A percentile compares a stretch with the other conserved stretches of the same genome.
phyloP scores from a whole-genome alignment of 2,797 vertebrate species.

The Rhynchonycteris naso region DNA sequence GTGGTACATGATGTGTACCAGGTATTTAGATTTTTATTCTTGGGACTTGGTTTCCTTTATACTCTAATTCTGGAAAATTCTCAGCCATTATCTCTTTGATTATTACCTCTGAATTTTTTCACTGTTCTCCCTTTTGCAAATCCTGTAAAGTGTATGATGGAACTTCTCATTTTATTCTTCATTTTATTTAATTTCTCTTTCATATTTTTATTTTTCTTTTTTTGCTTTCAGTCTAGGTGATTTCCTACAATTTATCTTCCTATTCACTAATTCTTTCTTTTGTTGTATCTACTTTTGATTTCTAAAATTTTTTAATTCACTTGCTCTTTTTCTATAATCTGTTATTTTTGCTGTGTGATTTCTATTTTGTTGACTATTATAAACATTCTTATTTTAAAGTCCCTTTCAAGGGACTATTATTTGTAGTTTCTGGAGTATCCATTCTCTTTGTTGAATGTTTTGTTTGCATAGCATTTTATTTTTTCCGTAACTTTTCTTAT shows the following conservation, averaged over 20 bases:
- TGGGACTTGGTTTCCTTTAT: background rate
- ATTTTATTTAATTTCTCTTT: background rate
- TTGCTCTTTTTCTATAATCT: background rate
- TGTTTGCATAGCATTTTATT: background rate
- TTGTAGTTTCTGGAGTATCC: background rate
- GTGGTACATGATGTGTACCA: background rate
- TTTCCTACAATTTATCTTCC: background rate
- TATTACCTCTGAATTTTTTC: background rate
- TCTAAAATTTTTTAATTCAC: background rate
- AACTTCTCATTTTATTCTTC: background rate
- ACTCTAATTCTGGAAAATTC: conserved; percentile 2
- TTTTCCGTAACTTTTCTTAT: background rate
- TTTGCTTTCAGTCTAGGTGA: background rate
- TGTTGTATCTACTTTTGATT: conserved; percentile 1
- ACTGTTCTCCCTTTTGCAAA: background rate
- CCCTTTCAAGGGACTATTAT: background rate
- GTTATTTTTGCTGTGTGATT: background rate
- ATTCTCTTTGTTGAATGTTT: background rate
- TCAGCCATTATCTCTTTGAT: background rate
- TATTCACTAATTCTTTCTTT: conserved; percentile 23
- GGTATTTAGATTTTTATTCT: background rate
- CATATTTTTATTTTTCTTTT: background rate
- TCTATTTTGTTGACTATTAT: background rate
- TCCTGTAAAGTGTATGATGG: background rate
- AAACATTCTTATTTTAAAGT: background rate